Evolutionary conservation across 2,888 invertebrate species (phyloP).

Genomic region (Portevinia maculata): DNA sequence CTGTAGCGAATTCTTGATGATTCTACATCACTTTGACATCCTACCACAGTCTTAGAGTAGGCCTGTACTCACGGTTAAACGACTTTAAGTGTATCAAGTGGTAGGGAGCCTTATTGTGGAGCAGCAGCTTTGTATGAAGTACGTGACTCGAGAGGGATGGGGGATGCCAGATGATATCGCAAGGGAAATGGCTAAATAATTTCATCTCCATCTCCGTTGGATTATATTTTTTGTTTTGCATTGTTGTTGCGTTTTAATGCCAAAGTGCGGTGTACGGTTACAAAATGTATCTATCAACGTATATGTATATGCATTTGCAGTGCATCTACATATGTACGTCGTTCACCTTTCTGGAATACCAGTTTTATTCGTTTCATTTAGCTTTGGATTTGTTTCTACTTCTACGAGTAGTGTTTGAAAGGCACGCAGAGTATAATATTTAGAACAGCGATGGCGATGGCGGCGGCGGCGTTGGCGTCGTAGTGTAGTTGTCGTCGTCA

Average conservation of each 20-base stretch:
- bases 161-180: slow-evolving; percentile 55
- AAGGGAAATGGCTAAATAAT: slow-evolving; percentile 67
- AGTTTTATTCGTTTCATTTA: slow-evolving; percentile 45
- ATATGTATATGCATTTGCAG: slow-evolving; percentile 29
- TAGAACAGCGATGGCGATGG: slow-evolving; percentile 44
- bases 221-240: slow-evolving; percentile 26
- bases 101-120: slow-evolving; percentile 22
- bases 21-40: slow-evolving; percentile 43
- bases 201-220: slow-evolving; percentile 52
- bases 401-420: slow-evolving; percentile 38
- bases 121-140: slow-evolving; percentile 24
- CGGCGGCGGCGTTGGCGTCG: slow-evolving; percentile 4
- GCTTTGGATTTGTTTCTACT: slow-evolving; percentile 18
- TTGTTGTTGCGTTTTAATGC: slow-evolving; percentile 63
- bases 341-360: slow-evolving; percentile 58
- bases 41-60: slow-evolving; percentile 17
- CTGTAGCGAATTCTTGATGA: slow-evolving; percentile 32
- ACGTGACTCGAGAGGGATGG: slow-evolving; percentile 37
- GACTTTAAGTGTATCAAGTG: slow-evolving; percentile 50
- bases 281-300: slow-evolving; percentile 62
- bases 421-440: slow-evolving; percentile 15
- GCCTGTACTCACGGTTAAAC: slow-evolving; percentile 50
- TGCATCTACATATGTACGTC: slow-evolving; percentile 17
- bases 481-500: neutral
- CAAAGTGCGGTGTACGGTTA: slow-evolving; percentile 69